Base-by-base conservation (phyloP, 2,113 vertebrate species). In the Thalassarche chlororhynchos region DNA sequence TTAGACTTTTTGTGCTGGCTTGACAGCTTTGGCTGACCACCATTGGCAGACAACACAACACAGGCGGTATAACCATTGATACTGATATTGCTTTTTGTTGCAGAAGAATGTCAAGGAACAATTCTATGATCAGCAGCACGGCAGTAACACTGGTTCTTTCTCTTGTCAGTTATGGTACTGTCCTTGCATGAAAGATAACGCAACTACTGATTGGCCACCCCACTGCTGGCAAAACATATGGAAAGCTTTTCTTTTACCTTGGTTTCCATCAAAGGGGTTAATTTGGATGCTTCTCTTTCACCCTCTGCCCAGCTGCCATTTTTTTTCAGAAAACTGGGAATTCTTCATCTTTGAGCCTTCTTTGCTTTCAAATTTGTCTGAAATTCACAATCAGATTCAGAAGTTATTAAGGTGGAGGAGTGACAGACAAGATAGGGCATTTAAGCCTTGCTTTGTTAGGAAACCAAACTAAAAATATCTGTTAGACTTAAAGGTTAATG, bases 401-500 rank as follows among this genome's bases (percentile, higher is more conserved):
- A 46, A 77, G 8, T 62, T 66, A 60, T 25, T 40, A 74, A 51
- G 47, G 32, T 55, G 24, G 8, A 91, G 26, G 16, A 49, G 18
- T 54, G 52, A 61, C n/a, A 76, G 70, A 90, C 23, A 60, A 69
- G 29, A 42, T 7, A 68, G 51, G 20, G 6, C 47, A 3, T 40
- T 4, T 54, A 77, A 68, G 20, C 31, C 32, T 79, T n/a, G 8
- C 18, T 87, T 84, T 75, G 16, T 71, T 65, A 82, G 84, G 57
- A 79, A 94, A 60, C 31, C 6, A 68, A 84, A 78, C 69, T 82
- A 85, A 92, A 93, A 78, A 68, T 78, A 76, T 32, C 66, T 91
- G 10, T 57, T 72, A 60, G 34, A 66, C 81, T 38, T 68, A 96
- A 91, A 97, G 84, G 89, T 91, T 92, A 96, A 90, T 55, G 38